Base-by-base conservation (phyloP, 2,797 vertebrate genomes). In the Adrianichthys oophorus region DNA sequence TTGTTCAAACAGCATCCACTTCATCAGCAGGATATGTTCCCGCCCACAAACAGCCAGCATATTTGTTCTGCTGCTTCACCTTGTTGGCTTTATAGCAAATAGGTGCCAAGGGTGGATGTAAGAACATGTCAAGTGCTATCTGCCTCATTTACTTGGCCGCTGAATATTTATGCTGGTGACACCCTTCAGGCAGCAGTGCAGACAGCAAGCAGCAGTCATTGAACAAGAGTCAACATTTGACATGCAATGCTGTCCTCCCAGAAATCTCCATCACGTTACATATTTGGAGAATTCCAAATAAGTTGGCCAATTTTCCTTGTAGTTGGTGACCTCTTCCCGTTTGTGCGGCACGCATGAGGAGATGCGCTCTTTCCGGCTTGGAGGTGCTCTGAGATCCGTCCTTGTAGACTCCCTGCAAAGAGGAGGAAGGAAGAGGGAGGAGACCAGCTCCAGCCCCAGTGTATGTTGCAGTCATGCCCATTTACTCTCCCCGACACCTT, bases 41-140 rank as follows among this genome's bases (percentile, higher is more conserved):
- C 69, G 29, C 80, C 85, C 62, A 79, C 83, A 57, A 84, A 79
- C 80, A 79, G 48, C 62, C 69, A 48, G 59, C 65, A 62, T 72
- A 75, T 83, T 84, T 85, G 80, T 77, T 80, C 63, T 72, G 76
- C 82, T 70, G 74, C 72, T 79, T 82, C 80, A 79, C 84, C 80
- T 83, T 79, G 85, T 80, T 80, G 80, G 70, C 83, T 77, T 76
- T 78, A 73, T 48, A 37, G 69, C 68, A 67, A 54, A 59, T 71
- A 68, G 61, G 84, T 82, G 83, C 85, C 85, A 89, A 81, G 88
- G 78, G 87, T 87, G 80, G 75, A 82, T 88, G 87, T 90, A 83
- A 21, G 60, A 84, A 83, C 87, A 86, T 76, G 85, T 88, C 84
- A 80, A 82, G 81, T 60, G 73, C 80, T 87, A 72, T 82, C 74